Conservation (phyloP, 2,113 vertebrate genomes). For the Phyllostomus discolor region DNA sequence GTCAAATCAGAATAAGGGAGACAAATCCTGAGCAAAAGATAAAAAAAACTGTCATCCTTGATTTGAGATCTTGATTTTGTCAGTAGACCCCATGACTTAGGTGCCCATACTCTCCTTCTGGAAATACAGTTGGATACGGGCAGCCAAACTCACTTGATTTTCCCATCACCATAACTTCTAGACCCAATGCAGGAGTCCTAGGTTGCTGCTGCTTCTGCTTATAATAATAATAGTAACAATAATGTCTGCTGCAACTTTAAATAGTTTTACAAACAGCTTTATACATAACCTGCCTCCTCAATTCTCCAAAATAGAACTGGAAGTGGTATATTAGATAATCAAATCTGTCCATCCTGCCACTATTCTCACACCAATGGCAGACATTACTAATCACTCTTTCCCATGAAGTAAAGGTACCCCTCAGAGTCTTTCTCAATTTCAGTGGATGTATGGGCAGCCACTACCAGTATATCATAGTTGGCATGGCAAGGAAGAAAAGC, state of each 20-base stretch:
- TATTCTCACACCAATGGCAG: not conserved
- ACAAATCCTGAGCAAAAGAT: not conserved
- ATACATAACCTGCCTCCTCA: not conserved
- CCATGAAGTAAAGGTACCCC: not conserved
- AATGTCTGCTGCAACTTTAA: not conserved
- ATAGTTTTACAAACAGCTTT: not conserved
- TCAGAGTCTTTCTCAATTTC: not conserved
- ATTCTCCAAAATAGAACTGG: not conserved
- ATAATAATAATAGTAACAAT: not conserved
- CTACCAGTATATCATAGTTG: not conserved
- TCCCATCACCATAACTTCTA: not conserved
- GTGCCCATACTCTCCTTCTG: not conserved
- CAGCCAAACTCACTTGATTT: not conserved
- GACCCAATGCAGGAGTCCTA: not conserved
- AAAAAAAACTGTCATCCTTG: not conserved
- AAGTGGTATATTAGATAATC: not conserved
- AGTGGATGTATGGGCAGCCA: not conserved
- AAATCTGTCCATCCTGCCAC: not conserved
- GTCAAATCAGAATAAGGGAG: not conserved
- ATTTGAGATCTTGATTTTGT: constrained; percentile 28
- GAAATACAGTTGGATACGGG: not conserved
- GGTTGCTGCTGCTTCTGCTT: not conserved
- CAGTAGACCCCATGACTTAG: not conserved
- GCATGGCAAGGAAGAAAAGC: not conserved
- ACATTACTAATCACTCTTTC: not conserved